phyloP scores from a whole-genome alignment of 2,888 invertebrate genomes.

The Ceraclea dissimilis region DNA sequence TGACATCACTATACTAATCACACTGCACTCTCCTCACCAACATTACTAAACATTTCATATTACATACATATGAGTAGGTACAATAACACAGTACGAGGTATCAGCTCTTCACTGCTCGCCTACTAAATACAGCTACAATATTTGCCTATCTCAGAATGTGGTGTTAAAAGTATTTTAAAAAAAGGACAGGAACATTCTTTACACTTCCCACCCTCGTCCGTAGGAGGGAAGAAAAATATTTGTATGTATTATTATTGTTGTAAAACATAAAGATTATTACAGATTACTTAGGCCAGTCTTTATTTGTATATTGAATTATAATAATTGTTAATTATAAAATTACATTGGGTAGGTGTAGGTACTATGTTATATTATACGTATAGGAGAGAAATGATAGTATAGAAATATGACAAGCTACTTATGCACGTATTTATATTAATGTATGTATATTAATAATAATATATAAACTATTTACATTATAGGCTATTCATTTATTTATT shows the following conservation, averaged over 20 bases:
- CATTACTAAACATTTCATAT: conserved; percentile 2
- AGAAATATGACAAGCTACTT: neutral
- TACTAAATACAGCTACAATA: too few species aligned
- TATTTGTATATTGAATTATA: conserved; percentile 8
- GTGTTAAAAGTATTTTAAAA: too few species aligned
- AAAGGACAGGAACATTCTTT: too few species aligned
- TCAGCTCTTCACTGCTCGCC: too few species aligned
- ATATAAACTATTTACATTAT: neutral
- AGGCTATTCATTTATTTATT: neutral
- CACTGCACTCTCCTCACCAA: conserved; percentile 9
- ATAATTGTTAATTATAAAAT: conserved; percentile 6
- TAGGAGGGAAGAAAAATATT: too few species aligned
- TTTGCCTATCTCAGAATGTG: too few species aligned
- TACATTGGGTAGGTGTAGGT: neutral
- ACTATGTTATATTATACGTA: neutral
- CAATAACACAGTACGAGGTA: too few species aligned
- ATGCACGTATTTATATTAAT: neutral
- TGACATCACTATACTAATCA: conserved; percentile 18
- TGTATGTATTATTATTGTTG: too few species aligned
- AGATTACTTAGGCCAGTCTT: conserved; percentile 21
- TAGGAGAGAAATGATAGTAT: neutral
- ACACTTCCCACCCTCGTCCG: too few species aligned
- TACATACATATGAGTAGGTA: neutral
- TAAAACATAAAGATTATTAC: neutral
- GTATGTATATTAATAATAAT: neutral